phyloP scores from a whole-genome alignment of 1,140 invertebrate genomes.

The Trichogramma pretiosum region DNA sequence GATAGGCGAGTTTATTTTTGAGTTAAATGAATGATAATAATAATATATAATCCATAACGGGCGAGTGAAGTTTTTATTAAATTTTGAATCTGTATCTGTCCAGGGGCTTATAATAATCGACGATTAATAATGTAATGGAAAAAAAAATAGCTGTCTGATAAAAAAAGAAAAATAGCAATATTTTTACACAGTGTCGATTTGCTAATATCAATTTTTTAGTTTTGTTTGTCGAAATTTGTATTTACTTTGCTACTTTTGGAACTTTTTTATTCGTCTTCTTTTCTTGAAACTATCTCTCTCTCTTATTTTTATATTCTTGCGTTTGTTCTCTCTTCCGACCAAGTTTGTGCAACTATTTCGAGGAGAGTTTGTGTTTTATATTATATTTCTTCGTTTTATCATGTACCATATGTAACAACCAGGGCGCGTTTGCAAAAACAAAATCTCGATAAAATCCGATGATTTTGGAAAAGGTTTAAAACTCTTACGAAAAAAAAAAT shows the following conservation, averaged over 20 bases:
- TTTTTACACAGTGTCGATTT: conserved; percentile 38
- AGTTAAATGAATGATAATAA: conserved; percentile 3
- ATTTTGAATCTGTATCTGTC: too few relatives aligned
- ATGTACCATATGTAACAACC: too few relatives aligned
- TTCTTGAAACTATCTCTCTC: conserved; percentile 14
- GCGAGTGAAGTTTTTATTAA: too few relatives aligned
- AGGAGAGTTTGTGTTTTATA: conserved; percentile 21
- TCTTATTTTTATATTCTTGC: conserved; percentile 11
- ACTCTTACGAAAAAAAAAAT: too few relatives aligned
- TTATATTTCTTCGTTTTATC: conserved; percentile 15
- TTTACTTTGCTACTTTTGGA: conserved; percentile 13
- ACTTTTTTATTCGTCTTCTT: conserved; percentile 22
- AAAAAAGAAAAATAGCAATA: conserved; percentile 30
- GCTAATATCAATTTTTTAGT: conserved; percentile 23
- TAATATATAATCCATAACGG: too few relatives aligned
- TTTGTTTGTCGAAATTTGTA: conserved; percentile 19
- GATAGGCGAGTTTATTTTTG: conserved; percentile 19
- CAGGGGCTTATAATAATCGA: conserved; percentile 3
- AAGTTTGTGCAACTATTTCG: conserved; percentile 11
- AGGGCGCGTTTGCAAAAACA: too few relatives aligned
- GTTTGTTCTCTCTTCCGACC: conserved; percentile 21
- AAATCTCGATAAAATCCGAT: conserved; percentile 10
- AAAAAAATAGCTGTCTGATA: conserved; percentile 3
- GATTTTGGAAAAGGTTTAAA: conserved; percentile 20
- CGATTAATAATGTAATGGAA: conserved; percentile 8